A percentile compares a stretch with the other conserved stretches of the same genome.
Evolutionary conservation across 2,888 invertebrate species (phyloP).

Genomic region (Siphlonurus alternatus): DNA sequence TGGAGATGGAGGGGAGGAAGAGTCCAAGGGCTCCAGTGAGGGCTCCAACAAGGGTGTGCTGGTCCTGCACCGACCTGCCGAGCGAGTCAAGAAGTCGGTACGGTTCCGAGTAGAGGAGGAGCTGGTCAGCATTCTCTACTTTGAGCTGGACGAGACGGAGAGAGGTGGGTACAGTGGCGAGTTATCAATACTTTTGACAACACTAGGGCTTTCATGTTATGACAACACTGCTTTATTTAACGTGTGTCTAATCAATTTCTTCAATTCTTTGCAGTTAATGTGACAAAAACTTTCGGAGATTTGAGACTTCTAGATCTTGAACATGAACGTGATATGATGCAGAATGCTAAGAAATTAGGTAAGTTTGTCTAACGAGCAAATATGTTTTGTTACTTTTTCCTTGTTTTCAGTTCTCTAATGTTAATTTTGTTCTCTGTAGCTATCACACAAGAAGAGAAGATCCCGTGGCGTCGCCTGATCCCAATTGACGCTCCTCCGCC

Average conservation of each 20-base stretch:
- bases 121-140: slow-evolving; percentile 69
- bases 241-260: too few species aligned
- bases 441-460: slow-evolving; percentile 73
- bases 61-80: slow-evolving; percentile 40
- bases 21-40: slow-evolving; percentile 21
- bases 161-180: slow-evolving; percentile 28
- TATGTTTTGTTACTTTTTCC: background rate
- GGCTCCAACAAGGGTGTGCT: slow-evolving; percentile 43
- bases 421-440: background rate
- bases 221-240: too few species aligned
- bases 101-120: slow-evolving; percentile 67
- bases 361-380: slow-evolving; percentile 24
- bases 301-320: slow-evolving; percentile 81
- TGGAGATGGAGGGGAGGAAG: slow-evolving; percentile 21
- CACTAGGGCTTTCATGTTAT: too few species aligned
- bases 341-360: slow-evolving; percentile 55
- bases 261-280: slow-evolving; percentile 59
- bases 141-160: slow-evolving; percentile 91
- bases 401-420: background rate
- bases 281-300: slow-evolving; percentile 77
- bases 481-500: slow-evolving; percentile 49
- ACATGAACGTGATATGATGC: slow-evolving; percentile 68
- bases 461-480: slow-evolving; percentile 54
- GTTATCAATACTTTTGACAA: background rate
- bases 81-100: slow-evolving; percentile 62